Evolutionary conservation across 2,888 invertebrate species (phyloP).

Genomic region (Thera britannica): DNA sequence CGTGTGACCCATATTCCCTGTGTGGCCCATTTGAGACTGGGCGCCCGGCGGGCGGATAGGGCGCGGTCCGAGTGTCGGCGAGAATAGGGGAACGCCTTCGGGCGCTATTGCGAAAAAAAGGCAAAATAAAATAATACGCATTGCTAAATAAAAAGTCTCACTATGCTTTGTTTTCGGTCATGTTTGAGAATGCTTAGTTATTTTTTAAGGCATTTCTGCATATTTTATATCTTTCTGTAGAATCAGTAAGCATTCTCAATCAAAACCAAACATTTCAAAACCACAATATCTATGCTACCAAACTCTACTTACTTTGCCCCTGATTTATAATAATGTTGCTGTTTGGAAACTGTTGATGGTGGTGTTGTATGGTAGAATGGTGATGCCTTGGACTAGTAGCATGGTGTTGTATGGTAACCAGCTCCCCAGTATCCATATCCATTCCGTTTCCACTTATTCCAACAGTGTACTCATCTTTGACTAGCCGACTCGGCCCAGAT

Average conservation of each 20-base stretch:
- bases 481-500: conserved; percentile 91
- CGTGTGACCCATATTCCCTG: conserved; percentile 31
- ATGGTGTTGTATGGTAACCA: conserved; percentile 81
- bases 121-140: conserved; percentile 64
- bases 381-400: conserved; percentile 79
- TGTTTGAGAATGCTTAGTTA: conserved; percentile 30
- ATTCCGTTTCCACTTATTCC: conserved; percentile 86
- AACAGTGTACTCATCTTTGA: conserved; percentile 96
- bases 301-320: conserved; percentile 70
- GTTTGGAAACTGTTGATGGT: conserved; percentile 77
- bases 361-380: conserved; percentile 73
- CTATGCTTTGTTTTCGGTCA: conserved; percentile 13
- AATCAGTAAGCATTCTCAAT: conserved; percentile 24
- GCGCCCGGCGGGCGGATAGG: conserved; percentile 66
- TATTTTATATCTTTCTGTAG: neutral
- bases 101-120: conserved; percentile 71
- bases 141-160: conserved; percentile 58
- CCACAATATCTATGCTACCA: neutral
- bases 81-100: conserved; percentile 80
- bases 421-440: conserved; percentile 83
- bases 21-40: conserved; percentile 51
- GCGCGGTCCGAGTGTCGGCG: conserved; percentile 72
- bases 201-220: neutral
- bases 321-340: conserved; percentile 80
- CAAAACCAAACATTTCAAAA: conserved; percentile 10